phyloP scores from a whole-genome alignment of 2,888 invertebrate species.

The Ferrisia virgata region DNA sequence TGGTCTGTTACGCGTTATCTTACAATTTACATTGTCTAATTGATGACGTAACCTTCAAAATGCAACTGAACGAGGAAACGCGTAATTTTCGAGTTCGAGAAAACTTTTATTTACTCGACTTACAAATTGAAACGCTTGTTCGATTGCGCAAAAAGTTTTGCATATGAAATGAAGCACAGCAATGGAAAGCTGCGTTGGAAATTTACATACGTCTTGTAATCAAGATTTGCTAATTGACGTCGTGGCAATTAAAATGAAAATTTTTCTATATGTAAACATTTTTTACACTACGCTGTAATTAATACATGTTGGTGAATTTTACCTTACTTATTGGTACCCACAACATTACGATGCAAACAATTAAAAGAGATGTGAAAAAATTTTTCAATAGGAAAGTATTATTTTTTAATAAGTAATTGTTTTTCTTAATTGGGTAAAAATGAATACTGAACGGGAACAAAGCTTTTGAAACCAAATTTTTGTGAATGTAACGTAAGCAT shows the following conservation, averaged over 20 bases:
- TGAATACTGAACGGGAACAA: too few relatives aligned
- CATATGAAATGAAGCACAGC: background rate
- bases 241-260: background rate
- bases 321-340: background rate
- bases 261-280: background rate
- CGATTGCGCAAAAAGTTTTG: background rate
- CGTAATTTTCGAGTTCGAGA: background rate
- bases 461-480: too few relatives aligned
- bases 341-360: background rate
- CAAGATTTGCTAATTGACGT: background rate
- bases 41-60: background rate
- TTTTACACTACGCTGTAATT: background rate
- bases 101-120: background rate
- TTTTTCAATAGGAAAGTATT: background rate
- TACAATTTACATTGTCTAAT: background rate
- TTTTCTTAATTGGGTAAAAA: background rate
- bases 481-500: too few relatives aligned
- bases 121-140: background rate
- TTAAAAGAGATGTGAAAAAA: conserved; percentile 1
- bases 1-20: background rate
- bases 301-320: background rate
- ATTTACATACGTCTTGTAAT: background rate
- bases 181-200: background rate
- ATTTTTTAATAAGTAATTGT: background rate
- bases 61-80: background rate